Conservation (phyloP, 2,888 invertebrate genomes). For the Andrena marginata region DNA sequence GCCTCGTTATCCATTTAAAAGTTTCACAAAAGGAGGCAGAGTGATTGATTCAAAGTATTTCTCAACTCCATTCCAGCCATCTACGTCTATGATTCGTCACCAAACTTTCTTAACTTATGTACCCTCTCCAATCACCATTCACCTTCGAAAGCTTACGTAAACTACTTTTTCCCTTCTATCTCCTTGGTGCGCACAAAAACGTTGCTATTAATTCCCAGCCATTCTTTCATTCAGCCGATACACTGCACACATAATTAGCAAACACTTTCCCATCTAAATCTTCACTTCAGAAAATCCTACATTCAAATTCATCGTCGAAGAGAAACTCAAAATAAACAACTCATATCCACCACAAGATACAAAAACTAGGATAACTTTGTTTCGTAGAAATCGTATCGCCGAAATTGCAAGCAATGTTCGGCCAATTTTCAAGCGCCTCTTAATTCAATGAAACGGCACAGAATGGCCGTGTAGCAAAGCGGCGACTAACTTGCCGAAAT, state of each 20-base stretch:
- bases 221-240: too few relatives aligned
- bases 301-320: neutral
- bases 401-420: slow-evolving; percentile 2
- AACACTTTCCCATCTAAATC: too few relatives aligned
- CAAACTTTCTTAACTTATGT: slow-evolving; percentile 9
- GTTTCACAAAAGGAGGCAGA: too few relatives aligned
- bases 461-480: slow-evolving; percentile 49
- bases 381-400: slow-evolving; percentile 12
- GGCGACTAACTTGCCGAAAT: slow-evolving; percentile 65
- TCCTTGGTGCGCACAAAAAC: too few relatives aligned
- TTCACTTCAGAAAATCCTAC: neutral
- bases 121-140: neutral
- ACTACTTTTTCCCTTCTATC: neutral
- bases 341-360: too few relatives aligned
- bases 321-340: neutral
- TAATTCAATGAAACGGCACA: slow-evolving; percentile 50
- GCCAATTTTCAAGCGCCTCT: slow-evolving; percentile 44
- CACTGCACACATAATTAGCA: too few relatives aligned
- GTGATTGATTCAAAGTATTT: too few relatives aligned
- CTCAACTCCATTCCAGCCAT: too few relatives aligned
- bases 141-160: neutral
- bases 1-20: too few relatives aligned
- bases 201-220: too few relatives aligned
- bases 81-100: neutral
- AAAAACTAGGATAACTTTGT: too few relatives aligned